phyloP scores from a whole-genome alignment of 1,140 invertebrate genomes.

The Eurytemora carolleeae region DNA sequence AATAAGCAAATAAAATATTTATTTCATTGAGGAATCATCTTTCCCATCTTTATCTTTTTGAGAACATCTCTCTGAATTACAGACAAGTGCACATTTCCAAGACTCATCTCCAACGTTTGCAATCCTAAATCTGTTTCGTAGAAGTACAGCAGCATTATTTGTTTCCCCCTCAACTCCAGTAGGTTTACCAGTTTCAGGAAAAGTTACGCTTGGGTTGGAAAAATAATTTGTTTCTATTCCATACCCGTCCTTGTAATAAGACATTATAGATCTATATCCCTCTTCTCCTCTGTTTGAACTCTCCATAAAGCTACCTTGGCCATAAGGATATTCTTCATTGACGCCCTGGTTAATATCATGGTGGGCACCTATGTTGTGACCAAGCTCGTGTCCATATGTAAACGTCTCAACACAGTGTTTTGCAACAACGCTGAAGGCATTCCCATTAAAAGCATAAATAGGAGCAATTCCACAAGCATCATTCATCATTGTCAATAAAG shows the following conservation, averaged over 20 bases:
- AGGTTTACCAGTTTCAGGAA: neutral
- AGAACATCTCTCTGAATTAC: too few relatives aligned
- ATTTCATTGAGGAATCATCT: too few relatives aligned
- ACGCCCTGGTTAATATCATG: neutral
- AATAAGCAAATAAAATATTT: too few relatives aligned
- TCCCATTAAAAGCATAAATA: neutral
- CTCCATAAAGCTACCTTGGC: neutral
- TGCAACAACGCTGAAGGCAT: neutral
- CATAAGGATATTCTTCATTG: neutral
- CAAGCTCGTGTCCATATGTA: neutral
- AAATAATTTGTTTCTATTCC: neutral
- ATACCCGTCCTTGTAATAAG: neutral
- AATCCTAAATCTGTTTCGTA: neutral
- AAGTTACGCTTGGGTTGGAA: neutral
- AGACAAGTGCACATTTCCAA: too few relatives aligned
- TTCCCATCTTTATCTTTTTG: too few relatives aligned
- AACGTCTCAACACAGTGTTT: neutral
- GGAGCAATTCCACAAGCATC: neutral
- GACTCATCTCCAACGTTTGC: neutral
- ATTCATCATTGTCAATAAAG: neutral
- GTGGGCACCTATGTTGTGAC: neutral
- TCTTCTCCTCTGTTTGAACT: neutral
- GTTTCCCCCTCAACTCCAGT: neutral
- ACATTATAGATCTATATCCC: neutral
- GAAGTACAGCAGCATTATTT: neutral